A percentile compares a stretch with the other conserved stretches of the same genome.
Conservation (phyloP, 2,888 invertebrate species). For the Drosophila acutilabella region DNA sequence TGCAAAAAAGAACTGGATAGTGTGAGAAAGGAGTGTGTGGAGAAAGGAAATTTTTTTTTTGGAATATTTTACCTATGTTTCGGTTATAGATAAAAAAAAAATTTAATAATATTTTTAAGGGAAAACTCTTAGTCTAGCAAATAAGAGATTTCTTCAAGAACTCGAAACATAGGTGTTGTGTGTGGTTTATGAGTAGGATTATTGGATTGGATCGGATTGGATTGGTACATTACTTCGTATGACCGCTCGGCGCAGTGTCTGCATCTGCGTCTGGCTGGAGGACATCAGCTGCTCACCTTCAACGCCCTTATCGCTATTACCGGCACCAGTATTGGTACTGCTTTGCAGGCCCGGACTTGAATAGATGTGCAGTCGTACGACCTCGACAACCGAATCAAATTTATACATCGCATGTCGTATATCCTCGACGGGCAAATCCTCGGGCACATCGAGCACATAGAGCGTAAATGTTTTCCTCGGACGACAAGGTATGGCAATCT, state of each 20-base stretch:
- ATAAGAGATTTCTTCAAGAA: no score
- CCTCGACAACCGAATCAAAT: conserved; percentile 92
- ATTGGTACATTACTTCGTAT: conserved; percentile 65
- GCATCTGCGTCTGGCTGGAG: conserved; percentile 58
- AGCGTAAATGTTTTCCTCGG: conserved; percentile 95
- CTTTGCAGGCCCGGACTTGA: conserved; percentile 53
- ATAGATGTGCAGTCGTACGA: conserved; percentile 88
- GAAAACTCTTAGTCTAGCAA: no score
- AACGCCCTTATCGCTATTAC: conserved; percentile 71
- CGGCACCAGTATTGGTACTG: conserved; percentile 11
- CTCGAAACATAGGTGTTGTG: no score
- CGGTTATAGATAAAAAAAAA: no score
- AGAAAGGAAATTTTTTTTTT: no score
- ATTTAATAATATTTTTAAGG: no score
- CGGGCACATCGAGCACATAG: conserved; percentile 93
- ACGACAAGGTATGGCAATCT: conserved; percentile 93
- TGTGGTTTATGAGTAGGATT: not conserved
- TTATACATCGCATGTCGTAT: conserved; percentile 92
- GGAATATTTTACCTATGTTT: no score
- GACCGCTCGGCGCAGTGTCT: conserved; percentile 69
- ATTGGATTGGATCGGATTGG: conserved; percentile 24
- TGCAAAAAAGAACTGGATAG: no score
- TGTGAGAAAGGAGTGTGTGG: no score
- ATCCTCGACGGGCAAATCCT: conserved; percentile 94
- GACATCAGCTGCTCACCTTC: conserved; percentile 80